Percentiles rank a stretch among this genome's conserved stretches.
Conservation (phyloP, 2,797 vertebrate genomes). For the Lacerta bilineata region DNA sequence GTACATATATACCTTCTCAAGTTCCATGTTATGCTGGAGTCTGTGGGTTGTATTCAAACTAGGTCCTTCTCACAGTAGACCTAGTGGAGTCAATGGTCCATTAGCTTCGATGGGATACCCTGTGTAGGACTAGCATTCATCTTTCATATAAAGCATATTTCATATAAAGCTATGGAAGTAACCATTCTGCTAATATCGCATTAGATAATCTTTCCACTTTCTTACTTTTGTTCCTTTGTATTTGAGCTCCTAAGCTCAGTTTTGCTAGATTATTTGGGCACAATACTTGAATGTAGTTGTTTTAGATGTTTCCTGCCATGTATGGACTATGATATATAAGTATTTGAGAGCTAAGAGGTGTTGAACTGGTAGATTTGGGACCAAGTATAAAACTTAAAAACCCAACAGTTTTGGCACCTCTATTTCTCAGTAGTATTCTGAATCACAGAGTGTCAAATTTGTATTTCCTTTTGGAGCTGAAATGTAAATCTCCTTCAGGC, state of each 20-base stretch:
- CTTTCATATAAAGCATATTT: too few species aligned
- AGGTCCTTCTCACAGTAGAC: too few species aligned
- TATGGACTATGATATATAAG: not conserved
- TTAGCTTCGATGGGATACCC: too few species aligned
- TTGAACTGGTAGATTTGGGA: constrained; percentile 8
- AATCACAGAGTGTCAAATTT: constrained; percentile 19
- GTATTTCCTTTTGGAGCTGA: constrained; percentile 30
- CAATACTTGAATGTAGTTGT: not conserved
- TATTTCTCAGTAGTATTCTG: constrained; percentile 6
- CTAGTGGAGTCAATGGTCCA: too few species aligned
- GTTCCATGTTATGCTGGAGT: not conserved
- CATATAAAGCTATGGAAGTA: constrained; percentile 17
- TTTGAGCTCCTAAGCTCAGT: not conserved
- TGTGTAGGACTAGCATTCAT: too few species aligned
- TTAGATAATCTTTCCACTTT: not conserved
- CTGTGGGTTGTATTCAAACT: not conserved
- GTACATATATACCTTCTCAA: not conserved
- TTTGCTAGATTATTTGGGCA: not conserved
- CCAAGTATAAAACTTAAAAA: not conserved
- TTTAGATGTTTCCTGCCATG: not conserved
- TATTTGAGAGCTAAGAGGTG: constrained; percentile 5
- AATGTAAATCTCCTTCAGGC: constrained; percentile 32
- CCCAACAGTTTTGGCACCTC: not conserved
- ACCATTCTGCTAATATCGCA: rapidly evolving
- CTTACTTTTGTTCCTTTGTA: not conserved